Evolutionary conservation across 2,888 invertebrate species (phyloP).

Genomic region (Drosophila dives): DNA sequence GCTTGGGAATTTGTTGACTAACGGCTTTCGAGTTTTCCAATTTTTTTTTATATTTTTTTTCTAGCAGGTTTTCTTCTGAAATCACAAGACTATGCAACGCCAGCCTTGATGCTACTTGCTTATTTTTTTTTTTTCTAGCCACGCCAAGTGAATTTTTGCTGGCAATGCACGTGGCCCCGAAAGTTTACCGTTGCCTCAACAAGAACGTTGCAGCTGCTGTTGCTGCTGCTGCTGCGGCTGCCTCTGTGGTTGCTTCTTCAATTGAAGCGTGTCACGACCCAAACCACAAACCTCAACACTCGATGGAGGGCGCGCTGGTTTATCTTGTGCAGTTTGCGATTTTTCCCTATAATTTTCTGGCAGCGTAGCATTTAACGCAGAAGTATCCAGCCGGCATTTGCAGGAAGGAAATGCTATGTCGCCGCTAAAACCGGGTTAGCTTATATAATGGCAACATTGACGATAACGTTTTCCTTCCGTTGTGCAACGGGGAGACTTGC

Average conservation of each 20-base stretch:
- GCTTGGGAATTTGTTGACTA: constrained; percentile 38
- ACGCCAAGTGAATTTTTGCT: constrained; percentile 65
- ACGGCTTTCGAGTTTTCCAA: constrained; percentile 1
- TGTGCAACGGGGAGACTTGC: constrained; percentile 3
- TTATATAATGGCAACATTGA: constrained; percentile 77
- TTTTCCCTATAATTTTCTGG: constrained; percentile 53
- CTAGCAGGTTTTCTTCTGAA: constrained; percentile 46
- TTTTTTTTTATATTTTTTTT: constrained; percentile 15
- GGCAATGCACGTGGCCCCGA: constrained; percentile 62
- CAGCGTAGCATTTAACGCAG: constrained; percentile 67
- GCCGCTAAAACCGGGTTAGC: constrained; percentile 79
- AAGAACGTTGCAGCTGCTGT: constrained; percentile 16
- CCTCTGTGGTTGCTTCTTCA: constrained; percentile 19
- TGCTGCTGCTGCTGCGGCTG: constrained; percentile 1
- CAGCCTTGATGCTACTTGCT: constrained; percentile 51
- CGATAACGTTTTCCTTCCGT: constrained; percentile 75
- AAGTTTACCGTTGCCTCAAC: constrained; percentile 49
- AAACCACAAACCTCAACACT: constrained; percentile 15
- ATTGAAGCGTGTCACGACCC: constrained; percentile 57
- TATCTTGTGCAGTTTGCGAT: constrained; percentile 40
- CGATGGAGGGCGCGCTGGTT: constrained; percentile 42
- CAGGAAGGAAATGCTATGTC: constrained; percentile 76
- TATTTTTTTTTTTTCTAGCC: constrained; percentile 10
- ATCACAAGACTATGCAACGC: constrained; percentile 57
- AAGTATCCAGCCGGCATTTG: constrained; percentile 29